Evolutionary conservation across 2,888 invertebrate species (phyloP).

Genomic region (Pheosia tremula): DNA sequence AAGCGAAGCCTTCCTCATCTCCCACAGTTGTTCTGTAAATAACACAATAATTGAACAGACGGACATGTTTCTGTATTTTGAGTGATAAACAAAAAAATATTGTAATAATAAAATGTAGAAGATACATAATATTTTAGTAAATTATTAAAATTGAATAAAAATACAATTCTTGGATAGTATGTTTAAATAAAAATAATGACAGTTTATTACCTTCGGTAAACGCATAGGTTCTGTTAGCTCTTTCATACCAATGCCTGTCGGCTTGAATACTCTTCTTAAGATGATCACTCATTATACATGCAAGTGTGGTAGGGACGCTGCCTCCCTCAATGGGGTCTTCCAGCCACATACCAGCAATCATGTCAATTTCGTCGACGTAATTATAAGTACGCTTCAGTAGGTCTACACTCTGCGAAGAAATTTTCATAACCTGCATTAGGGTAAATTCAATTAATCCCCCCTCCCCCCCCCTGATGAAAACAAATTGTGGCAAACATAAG

Average conservation of each 20-base stretch:
- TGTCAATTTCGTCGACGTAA: conserved; percentile 92
- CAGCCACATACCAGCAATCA: conserved; percentile 93
- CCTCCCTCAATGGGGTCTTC: conserved; percentile 91
- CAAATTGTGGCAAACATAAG: too few relatives aligned
- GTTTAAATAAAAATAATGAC: too few relatives aligned
- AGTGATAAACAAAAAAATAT: too few relatives aligned
- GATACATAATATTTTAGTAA: too few relatives aligned
- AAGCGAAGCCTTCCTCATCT: conserved; percentile 19
- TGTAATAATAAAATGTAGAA: too few relatives aligned
- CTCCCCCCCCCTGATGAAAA: too few relatives aligned
- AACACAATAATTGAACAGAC: conserved; percentile 6
- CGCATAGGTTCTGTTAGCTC: conserved; percentile 48
- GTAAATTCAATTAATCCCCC: too few relatives aligned
- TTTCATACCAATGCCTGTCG: conserved; percentile 91
- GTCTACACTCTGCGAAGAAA: conserved; percentile 40
- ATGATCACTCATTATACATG: conserved; percentile 93
- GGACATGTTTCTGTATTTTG: too few relatives aligned
- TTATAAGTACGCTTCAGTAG: conserved; percentile 43
- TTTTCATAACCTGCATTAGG: not conserved
- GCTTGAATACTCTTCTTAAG: conserved; percentile 90
- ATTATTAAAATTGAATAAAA: too few relatives aligned
- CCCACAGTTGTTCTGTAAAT: conserved; percentile 17
- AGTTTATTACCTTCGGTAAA: conserved; percentile 47
- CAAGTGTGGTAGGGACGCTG: conserved; percentile 93
- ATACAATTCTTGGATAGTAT: too few relatives aligned